Percentiles rank a stretch among this genome's conserved stretches.
phyloP scores from a whole-genome alignment of 2,888 invertebrate genomes.

The Piscicola geometra region DNA sequence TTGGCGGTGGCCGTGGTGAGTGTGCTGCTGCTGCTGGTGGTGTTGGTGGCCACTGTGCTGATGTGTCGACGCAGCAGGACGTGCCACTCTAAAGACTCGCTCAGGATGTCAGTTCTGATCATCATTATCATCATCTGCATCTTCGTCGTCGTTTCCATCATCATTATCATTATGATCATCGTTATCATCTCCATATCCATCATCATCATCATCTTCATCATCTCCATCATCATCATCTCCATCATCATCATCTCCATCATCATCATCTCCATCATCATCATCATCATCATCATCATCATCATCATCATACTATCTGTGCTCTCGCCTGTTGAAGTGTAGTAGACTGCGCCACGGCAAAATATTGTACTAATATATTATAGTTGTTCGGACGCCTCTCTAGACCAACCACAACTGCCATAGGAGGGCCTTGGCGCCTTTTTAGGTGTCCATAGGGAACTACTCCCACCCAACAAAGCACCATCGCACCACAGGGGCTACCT shows the following conservation, averaged over 20 bases:
- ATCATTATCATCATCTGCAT: no score
- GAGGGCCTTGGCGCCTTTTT: no score
- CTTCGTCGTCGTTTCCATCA: background rate
- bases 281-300: constrained; percentile 33
- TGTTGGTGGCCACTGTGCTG: constrained; percentile 58
- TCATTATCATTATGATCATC: constrained; percentile 29
- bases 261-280: constrained; percentile 33
- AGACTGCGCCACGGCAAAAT: no score
- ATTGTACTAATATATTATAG: no score
- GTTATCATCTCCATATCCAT: constrained; percentile 28
- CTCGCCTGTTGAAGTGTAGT: no score
- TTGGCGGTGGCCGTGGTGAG: constrained; percentile 12
- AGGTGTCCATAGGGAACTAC: no score
- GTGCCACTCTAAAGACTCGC: background rate
- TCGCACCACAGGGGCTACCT: constrained; percentile 40
- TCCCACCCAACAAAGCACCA: background rate
- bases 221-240: constrained; percentile 29
- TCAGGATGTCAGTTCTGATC: background rate
- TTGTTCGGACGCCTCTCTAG: no score
- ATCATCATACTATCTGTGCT: no score
- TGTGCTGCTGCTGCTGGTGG: constrained; percentile 44
- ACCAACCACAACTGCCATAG: no score
- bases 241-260: constrained; percentile 29
- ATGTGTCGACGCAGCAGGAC: constrained; percentile 48
- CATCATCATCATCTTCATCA: constrained; percentile 33